Conservation (phyloP, 1,140 invertebrate species). For the Trichomalopsis sarcophagae region DNA sequence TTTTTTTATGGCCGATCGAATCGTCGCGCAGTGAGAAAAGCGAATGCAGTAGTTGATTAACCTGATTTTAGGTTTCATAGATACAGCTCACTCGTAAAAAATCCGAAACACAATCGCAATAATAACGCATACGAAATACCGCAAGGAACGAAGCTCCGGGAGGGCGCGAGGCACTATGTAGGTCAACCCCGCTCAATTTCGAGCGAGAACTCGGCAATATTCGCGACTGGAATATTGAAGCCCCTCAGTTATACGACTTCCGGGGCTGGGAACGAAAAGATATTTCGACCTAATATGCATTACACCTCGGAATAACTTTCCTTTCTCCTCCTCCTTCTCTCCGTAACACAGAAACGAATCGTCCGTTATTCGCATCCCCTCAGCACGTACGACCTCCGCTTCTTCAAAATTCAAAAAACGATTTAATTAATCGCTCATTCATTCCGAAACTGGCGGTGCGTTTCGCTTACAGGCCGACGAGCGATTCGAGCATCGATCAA, state of each 20-base stretch:
- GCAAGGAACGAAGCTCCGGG: neutral
- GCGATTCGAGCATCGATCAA: neutral
- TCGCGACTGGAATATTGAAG: neutral
- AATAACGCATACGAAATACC: neutral
- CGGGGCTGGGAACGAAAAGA: neutral
- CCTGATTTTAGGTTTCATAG: too few species aligned
- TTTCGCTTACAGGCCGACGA: neutral
- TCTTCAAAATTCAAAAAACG: too few species aligned
- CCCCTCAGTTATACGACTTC: neutral
- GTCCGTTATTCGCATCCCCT: too few species aligned
- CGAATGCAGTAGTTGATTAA: too few species aligned
- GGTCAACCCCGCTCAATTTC: neutral
- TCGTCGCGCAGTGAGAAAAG: neutral
- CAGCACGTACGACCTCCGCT: too few species aligned
- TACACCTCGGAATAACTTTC: neutral
- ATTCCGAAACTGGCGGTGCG: neutral
- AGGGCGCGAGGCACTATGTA: neutral
- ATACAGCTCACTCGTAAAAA: too few species aligned
- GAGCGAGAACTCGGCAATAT: neutral
- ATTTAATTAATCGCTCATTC: neutral
- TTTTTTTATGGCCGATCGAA: neutral
- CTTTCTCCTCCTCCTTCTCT: neutral
- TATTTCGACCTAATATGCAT: conserved; percentile 1
- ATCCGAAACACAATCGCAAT: too few species aligned
- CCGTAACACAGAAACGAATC: too few species aligned